A percentile compares a stretch with the other conserved stretches of the same genome.
phyloP scores from a whole-genome alignment of 2,797 vertebrate species.

The Fistularia commersonii region DNA sequence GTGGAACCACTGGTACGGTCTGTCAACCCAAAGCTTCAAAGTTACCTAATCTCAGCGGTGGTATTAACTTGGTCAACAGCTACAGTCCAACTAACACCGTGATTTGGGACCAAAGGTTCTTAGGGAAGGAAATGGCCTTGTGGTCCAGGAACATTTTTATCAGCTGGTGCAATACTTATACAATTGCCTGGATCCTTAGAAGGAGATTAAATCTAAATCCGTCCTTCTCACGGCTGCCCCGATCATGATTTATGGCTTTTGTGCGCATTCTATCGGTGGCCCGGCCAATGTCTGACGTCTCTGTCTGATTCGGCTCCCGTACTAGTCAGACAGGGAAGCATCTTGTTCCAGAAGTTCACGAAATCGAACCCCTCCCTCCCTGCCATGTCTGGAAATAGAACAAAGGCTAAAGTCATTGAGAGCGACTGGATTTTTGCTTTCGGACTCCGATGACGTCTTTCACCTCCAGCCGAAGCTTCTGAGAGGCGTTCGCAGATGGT shows the following conservation, averaged over 20 bases:
- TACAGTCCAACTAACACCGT: too few relatives aligned
- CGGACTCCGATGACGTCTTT: slow-evolving; percentile 17
- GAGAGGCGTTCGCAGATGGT: neutral
- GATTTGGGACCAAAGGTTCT: too few relatives aligned
- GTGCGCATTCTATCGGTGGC: neutral
- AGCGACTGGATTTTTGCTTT: slow-evolving; percentile 4
- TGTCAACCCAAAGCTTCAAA: too few relatives aligned
- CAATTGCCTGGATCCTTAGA: too few relatives aligned
- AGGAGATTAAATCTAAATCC: slow-evolving; percentile 8
- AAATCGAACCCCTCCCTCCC: slow-evolving; percentile 26
- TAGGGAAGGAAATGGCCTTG: too few relatives aligned
- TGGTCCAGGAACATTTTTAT: too few relatives aligned
- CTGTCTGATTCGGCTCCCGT: neutral
- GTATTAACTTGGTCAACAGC: too few relatives aligned
- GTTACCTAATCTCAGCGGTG: too few relatives aligned
- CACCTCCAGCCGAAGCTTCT: slow-evolving; percentile 23
- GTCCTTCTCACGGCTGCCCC: slow-evolving; percentile 9
- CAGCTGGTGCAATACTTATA: too few relatives aligned
- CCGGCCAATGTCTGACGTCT: slow-evolving; percentile 17
- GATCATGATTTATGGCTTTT: slow-evolving; percentile 6
- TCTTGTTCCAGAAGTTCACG: slow-evolving; percentile 32
- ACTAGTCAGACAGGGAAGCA: slow-evolving; percentile 3
- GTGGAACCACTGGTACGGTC: too few relatives aligned
- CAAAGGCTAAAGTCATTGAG: slow-evolving; percentile 4
- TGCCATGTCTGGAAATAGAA: slow-evolving; percentile 8